Base-by-base conservation (phyloP, 2,888 invertebrate species). In the Helleia helle region DNA sequence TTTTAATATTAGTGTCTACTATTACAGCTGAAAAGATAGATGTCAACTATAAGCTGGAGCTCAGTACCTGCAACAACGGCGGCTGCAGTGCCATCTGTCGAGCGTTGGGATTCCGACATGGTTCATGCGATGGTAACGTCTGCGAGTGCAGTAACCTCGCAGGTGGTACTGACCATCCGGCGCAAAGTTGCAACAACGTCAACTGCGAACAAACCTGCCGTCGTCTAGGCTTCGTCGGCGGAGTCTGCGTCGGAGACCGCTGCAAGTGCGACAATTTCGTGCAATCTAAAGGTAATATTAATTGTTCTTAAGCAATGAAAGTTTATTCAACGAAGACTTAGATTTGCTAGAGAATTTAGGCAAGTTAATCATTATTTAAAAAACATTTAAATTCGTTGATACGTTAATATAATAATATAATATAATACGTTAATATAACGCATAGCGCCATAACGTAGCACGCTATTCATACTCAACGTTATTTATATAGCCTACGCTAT, bases 171-270 rank as follows among this genome's bases (percentile, higher is more conserved):
- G 1, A 12, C 18, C 25, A 13, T 5, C 8, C 8, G 12, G 31
- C 6, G 12, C 13, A 18, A 13, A 9, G 39, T 12, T 55, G 56
- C 31, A 43, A 47, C 31, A 37, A 43, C 4, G 25, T 7, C 1
- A 55, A 44, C 1, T 69, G 68, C 36, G 54, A 63, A n/a, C 63
- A 62, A 37, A 40, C 48, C 1, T 71, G 68, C 41, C 58, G 55
- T 2, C 45, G 52, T 1, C 49, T 62, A 3, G 57, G 58, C 4
- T 62, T 62, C 31, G 51, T 55, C 0, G 57, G 62, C 1, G 66
- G 65, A 0, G 51, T 15, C 1, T 49, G 47, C 15, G 42, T 48
- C 2, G 34, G 39, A 7, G 44, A 38, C 1, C 45, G 38, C 18
- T 40, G 42, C 7, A 55, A 58, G 24, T 63, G 65, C 36, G 55